phyloP scores from a whole-genome alignment of 2,888 invertebrate genomes.

The Timandra comae region DNA sequence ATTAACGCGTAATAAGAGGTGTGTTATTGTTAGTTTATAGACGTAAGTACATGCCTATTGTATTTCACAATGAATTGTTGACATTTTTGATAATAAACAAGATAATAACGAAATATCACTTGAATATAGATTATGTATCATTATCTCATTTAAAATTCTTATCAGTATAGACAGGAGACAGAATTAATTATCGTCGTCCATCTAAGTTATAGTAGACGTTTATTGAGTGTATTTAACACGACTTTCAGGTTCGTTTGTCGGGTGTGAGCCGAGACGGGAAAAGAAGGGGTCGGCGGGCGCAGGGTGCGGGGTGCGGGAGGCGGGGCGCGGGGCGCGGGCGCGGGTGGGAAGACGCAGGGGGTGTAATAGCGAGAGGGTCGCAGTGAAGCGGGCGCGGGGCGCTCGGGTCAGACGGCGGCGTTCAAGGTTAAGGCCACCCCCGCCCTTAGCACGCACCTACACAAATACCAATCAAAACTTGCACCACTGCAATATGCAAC shows the following conservation, averaged over 20 bases:
- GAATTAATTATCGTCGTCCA: slow-evolving; percentile 19
- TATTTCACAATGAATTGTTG: no score
- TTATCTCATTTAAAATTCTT: no score
- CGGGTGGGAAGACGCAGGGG: slow-evolving; percentile 24
- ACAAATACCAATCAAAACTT: slow-evolving; percentile 25
- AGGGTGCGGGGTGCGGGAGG: slow-evolving; percentile 32
- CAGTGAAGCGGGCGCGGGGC: slow-evolving; percentile 28
- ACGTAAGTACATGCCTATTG: no score
- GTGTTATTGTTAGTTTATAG: no score
- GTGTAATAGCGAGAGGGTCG: slow-evolving; percentile 31
- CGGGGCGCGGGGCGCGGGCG: slow-evolving; percentile 32
- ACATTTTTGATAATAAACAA: no score
- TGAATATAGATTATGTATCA: no score
- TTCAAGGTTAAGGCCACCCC: slow-evolving; percentile 72
- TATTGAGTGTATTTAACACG: slow-evolving; percentile 44
- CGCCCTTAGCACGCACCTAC: slow-evolving; percentile 32
- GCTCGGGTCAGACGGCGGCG: slow-evolving; percentile 61
- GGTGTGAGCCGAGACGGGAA: slow-evolving; percentile 38
- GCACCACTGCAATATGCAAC: slow-evolving; percentile 24
- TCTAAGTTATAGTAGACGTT: slow-evolving; percentile 28
- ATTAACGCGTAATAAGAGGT: no score
- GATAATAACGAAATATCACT: no score
- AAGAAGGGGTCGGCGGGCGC: slow-evolving; percentile 28
- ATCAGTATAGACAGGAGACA: slow-evolving; percentile 11
- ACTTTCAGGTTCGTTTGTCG: slow-evolving; percentile 51